Evolutionary conservation across 2,113 vertebrate genomes (phyloP), one percentile per base, ranked within the genome.

Genomic region (western clawed frog (Xenopus tropicalis)): DNA sequence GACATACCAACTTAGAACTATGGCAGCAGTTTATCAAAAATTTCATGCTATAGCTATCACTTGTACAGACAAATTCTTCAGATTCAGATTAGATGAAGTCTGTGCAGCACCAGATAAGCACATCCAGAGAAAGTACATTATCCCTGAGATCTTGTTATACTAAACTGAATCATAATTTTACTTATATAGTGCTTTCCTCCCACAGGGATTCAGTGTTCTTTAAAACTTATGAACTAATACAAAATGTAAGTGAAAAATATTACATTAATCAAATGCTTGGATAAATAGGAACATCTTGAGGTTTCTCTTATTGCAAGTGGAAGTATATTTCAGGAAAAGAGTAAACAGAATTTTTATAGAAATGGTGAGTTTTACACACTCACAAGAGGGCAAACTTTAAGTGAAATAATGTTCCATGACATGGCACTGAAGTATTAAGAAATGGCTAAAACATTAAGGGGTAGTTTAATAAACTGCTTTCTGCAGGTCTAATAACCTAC

Each of bases 81-180:
- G 9, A n/a, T n/a, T 54, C 19, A n/a, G 16, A 54, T 54, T 54
- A 54, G 52, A 54, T 17, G 52, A 9, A 3, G 9, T 19, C 19
- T n/a, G 9, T 54, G 16, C 52, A 54, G 19, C 17, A 54, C 16
- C 16, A 54, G 52, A 54, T 54, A n/a, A 54, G 17, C 8, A 19
- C 52, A 54, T 20, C 16, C 19, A n/a, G 16, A n/a, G 19, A 54
- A n/a, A 54, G 19, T n/a, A 54, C 19, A 54, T 54, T 54, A 54
- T 14, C 19, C 2, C 52, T 2, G 19, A 54, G 52, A 17, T n/a
- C 52, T 54, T 54, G 52, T 54, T 54, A 1, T 54, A 54, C 16
- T 54, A 54, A 54, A 54, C 52, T 54, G 52, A 54, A 14, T 54
- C 14, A 54, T 54, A 54, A 54, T 54, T 54, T 54, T 54, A 54